These are phyloP conservation scores for Brachynemurus nebulosus DNA, from an alignment of 2,888 invertebrate genomes.

Conservation along the genomic window DNA sequence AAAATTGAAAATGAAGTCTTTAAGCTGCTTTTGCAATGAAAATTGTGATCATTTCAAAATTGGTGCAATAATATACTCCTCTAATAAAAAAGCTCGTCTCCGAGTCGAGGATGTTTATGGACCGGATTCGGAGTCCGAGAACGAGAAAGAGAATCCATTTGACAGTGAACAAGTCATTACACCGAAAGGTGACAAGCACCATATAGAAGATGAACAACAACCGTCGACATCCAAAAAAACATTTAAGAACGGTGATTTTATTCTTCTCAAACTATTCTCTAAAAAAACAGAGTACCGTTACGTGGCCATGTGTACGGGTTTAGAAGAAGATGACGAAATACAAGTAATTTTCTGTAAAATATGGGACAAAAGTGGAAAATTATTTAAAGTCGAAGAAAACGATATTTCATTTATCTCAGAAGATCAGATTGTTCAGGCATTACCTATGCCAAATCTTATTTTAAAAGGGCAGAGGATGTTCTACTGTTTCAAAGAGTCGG, in stretches of 20 bases:
- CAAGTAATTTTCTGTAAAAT: slow-evolving; percentile 14
- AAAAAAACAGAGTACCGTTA: slow-evolving; percentile 13
- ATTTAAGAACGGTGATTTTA: slow-evolving; percentile 7
- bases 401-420: slow-evolving; percentile 13
- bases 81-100: slow-evolving; percentile 3
- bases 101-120: slow-evolving; percentile 1
- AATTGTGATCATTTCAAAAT: slow-evolving; percentile 5
- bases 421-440: slow-evolving; percentile 11
- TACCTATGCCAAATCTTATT: slow-evolving; percentile 9
- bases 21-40: background rate
- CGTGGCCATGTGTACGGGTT: slow-evolving; percentile 11
- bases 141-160: background rate
- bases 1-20: slow-evolving; percentile 15
- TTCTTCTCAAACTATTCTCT: background rate
- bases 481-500: slow-evolving; percentile 9
- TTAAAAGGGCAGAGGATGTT: slow-evolving; percentile 9
- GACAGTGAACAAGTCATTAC: background rate
- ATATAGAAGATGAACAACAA: slow-evolving; percentile 10
- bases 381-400: slow-evolving; percentile 13
- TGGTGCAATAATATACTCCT: slow-evolving; percentile 1
- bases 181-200: slow-evolving; percentile 4
- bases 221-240: slow-evolving; percentile 5
- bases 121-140: slow-evolving; percentile 3
- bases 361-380: slow-evolving; percentile 11
- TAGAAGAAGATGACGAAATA: slow-evolving; percentile 12